A percentile compares a stretch with the other conserved stretches of the same genome.
These are phyloP conservation scores for Herpetotheres cachinnans DNA, from an alignment of 2,113 vertebrate species.

Conservation along the genomic window DNA sequence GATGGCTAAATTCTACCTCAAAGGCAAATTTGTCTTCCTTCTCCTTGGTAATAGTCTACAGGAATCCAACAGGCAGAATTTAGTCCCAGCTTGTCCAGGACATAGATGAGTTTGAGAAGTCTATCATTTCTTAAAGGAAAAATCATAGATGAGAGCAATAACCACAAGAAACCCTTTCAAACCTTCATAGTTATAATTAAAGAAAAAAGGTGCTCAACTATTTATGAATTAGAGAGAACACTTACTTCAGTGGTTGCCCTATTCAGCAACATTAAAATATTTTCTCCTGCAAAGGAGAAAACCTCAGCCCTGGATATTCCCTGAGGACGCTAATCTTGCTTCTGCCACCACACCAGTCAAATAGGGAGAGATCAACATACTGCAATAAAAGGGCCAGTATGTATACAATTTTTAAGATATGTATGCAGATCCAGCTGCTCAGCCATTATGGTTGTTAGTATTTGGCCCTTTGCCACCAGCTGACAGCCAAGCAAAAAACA, in stretches of 20 bases:
- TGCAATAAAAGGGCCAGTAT: not conserved
- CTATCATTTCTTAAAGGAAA: not conserved
- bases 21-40: not conserved
- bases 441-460: not conserved
- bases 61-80: not conserved
- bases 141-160: not conserved
- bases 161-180: not conserved
- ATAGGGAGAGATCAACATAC: not conserved
- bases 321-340: not conserved
- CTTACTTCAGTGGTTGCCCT: not conserved
- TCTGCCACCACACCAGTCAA: not conserved
- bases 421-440: constrained; percentile 4
- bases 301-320: not conserved
- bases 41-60: not conserved
- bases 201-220: not conserved
- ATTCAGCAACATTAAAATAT: not conserved
- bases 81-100: not conserved
- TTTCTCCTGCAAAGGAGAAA: not conserved
- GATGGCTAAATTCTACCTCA: not conserved
- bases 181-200: not conserved
- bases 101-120: not conserved
- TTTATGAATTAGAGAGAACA: not conserved
- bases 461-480: constrained; percentile 26
- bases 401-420: not conserved
- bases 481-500: constrained; percentile 6